phyloP scores from a whole-genome alignment of 2,797 vertebrate species.

The Tapera naevia region DNA sequence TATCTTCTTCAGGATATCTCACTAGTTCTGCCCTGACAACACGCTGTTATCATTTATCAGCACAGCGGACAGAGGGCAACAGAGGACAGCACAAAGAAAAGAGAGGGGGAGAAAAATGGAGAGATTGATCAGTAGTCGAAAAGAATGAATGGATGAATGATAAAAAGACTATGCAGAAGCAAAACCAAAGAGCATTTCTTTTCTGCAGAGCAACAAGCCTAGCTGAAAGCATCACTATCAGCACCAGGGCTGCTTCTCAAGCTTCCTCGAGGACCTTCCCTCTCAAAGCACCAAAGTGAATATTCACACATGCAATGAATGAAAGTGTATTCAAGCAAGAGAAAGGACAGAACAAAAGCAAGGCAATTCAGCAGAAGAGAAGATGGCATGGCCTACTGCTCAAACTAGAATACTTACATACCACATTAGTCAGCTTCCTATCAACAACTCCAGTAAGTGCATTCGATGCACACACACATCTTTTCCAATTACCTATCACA shows the following conservation, averaged over 20 bases:
- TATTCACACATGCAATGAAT: neutral
- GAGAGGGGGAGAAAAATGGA: conserved; percentile 31
- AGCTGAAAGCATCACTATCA: neutral
- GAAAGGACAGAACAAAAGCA: neutral
- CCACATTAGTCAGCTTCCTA: neutral
- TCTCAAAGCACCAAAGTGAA: neutral
- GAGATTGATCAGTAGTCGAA: conserved; percentile 57
- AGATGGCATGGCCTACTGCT: neutral
- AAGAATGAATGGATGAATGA: conserved; percentile 20
- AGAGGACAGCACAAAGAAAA: conserved; percentile 46
- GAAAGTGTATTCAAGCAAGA: neutral
- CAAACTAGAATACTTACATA: neutral
- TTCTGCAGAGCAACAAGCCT: neutral
- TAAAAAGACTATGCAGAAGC: conserved; percentile 9
- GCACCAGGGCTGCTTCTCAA: neutral
- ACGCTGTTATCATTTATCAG: conserved; percentile 80
- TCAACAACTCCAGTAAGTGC: neutral
- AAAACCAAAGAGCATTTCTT: neutral
- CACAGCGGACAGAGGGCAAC: conserved; percentile 51
- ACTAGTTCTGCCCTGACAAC: conserved; percentile 96
- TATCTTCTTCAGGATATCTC: conserved; percentile 92
- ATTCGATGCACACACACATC: neutral
- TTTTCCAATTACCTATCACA: neutral
- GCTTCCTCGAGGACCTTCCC: neutral
- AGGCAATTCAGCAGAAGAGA: neutral